Percentiles rank a stretch among this genome's conserved stretches.
These are phyloP conservation scores for Ranitomeya variabilis DNA, from an alignment of 2,113 vertebrate genomes.

Conservation along the genomic window DNA sequence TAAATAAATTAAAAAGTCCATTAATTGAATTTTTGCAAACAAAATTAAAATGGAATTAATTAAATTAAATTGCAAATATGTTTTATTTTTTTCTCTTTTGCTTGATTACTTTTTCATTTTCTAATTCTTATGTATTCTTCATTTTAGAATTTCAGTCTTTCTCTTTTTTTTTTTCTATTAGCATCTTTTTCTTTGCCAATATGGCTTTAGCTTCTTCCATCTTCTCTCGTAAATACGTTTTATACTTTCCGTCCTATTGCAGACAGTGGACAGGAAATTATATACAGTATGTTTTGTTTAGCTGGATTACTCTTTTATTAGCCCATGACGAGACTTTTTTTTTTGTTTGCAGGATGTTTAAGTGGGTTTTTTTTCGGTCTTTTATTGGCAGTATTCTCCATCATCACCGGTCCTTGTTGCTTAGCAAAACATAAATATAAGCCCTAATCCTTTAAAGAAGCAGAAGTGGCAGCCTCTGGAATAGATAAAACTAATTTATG, in stretches of 20 bases:
- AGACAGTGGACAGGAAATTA: neutral
- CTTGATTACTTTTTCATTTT: no score
- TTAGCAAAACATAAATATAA: constrained; percentile 26
- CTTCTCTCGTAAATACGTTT: neutral
- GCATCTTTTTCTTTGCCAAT: neutral
- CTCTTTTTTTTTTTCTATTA: neutral
- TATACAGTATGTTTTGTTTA: neutral
- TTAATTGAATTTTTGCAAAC: no score
- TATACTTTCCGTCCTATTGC: neutral
- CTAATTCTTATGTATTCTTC: neutral
- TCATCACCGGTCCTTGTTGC: constrained; percentile 5
- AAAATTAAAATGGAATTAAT: no score
- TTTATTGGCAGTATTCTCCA: neutral
- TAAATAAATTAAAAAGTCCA: no score
- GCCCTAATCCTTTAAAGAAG: constrained; percentile 18
- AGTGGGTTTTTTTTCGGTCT: neutral
- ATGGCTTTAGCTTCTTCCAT: neutral
- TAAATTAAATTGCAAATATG: no score
- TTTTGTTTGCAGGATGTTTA: neutral
- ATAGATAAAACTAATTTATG: constrained; percentile 46
- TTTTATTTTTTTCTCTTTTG: no score
- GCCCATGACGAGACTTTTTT: neutral
- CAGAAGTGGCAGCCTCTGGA: constrained; percentile 30
- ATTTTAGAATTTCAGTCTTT: neutral
- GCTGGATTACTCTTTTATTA: neutral